Evolutionary conservation across 2,888 invertebrate species (phyloP).

Genomic region (Mactromeris polynyma): DNA sequence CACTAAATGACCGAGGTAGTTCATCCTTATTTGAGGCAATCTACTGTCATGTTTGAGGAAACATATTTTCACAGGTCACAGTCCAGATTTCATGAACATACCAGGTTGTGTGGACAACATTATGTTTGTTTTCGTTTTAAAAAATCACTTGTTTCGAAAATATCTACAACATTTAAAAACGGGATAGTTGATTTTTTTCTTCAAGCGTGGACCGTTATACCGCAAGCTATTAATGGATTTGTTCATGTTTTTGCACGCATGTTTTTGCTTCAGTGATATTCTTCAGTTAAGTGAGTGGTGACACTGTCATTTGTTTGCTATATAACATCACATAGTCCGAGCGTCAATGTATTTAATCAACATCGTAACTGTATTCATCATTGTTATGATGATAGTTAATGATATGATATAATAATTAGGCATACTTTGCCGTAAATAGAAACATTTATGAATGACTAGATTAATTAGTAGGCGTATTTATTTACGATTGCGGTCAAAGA

Average conservation of each 20-base stretch:
- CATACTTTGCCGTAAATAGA: constrained; percentile 6
- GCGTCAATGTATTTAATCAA: not conserved
- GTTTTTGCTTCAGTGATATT: not conserved
- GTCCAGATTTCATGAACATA: too few species aligned
- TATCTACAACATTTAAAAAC: too few species aligned
- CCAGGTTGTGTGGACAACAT: too few species aligned
- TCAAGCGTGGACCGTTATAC: too few species aligned
- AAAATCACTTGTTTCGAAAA: too few species aligned
- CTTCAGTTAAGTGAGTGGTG: not conserved
- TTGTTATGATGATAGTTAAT: not conserved
- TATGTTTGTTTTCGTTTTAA: too few species aligned
- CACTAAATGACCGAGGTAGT: too few species aligned
- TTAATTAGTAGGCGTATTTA: not conserved
- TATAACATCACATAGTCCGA: not conserved
- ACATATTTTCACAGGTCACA: too few species aligned
- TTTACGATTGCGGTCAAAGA: not conserved
- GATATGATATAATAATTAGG: not conserved
- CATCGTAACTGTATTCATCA: not conserved
- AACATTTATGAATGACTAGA: constrained; percentile 6
- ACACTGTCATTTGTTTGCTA: not conserved
- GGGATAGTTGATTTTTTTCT: too few species aligned
- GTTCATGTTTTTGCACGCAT: not conserved
- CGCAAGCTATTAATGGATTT: not conserved
- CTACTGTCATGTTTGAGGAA: too few species aligned
- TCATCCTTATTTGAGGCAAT: too few species aligned